A percentile compares a stretch with the other conserved stretches of the same genome.
Conservation (phyloP, 2,888 invertebrate genomes). For the Encarsia formosa region DNA sequence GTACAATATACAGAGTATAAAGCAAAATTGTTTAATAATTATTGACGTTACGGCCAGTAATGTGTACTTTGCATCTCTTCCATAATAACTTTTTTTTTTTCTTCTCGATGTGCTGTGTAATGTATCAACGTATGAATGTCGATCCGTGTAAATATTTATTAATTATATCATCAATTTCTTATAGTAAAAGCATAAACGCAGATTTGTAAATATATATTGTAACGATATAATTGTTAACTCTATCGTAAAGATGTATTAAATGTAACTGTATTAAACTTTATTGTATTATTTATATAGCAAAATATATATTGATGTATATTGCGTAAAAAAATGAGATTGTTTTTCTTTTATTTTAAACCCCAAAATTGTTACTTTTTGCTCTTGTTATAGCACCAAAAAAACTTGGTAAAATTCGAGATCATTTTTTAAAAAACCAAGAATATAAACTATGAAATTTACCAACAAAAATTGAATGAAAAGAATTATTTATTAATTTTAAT, state of each 20-base stretch:
- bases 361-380: no score
- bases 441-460: no score
- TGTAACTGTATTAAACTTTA: conserved; percentile 44
- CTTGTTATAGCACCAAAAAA: no score
- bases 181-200: conserved; percentile 20
- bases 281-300: conserved; percentile 46
- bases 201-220: conserved; percentile 29
- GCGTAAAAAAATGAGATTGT: no score
- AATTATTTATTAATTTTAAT: no score
- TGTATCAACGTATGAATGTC: conserved; percentile 41
- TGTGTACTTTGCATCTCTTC: conserved; percentile 34
- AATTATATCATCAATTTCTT: conserved; percentile 39
- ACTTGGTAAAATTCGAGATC: no score
- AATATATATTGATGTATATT: conserved; percentile 47
- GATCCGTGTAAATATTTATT: conserved; percentile 48
- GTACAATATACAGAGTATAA: conserved; percentile 1
- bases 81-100: conserved; percentile 31
- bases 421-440: no score
- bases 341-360: no score
- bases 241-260: conserved; percentile 44
- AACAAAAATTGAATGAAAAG: no score
- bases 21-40: conserved; percentile 32
- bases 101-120: conserved; percentile 39
- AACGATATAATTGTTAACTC: conserved; percentile 33
- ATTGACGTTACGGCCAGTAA: conserved; percentile 48